phyloP scores from a whole-genome alignment of 1,140 invertebrate species.

The Drosophila murphyi region DNA sequence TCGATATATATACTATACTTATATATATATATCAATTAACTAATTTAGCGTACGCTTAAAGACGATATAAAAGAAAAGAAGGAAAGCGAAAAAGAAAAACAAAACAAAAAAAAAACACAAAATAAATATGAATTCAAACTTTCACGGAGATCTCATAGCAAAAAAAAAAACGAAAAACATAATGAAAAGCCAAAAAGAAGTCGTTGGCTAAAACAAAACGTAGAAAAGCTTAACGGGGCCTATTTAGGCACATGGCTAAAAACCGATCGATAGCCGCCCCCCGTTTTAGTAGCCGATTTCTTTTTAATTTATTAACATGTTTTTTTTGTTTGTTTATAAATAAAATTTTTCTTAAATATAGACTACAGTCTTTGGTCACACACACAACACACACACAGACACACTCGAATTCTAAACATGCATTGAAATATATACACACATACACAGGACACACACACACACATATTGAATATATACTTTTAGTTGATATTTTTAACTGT shows the following conservation, averaged over 20 bases:
- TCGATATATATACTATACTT: constrained; percentile 46
- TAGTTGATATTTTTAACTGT: constrained; percentile 48
- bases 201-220: constrained; percentile 26
- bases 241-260: background rate
- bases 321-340: constrained; percentile 56
- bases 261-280: too few species aligned
- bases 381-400: constrained; percentile 9
- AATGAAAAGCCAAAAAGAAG: constrained; percentile 52
- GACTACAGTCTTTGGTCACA: constrained; percentile 38
- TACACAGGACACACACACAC: background rate
- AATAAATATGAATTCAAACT: constrained; percentile 79
- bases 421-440: too few species aligned
- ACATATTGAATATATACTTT: constrained; percentile 24
- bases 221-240: background rate
- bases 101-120: constrained; percentile 31
- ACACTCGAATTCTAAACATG: constrained; percentile 23
- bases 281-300: constrained; percentile 37
- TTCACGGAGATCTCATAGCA: constrained; percentile 83
- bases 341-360: constrained; percentile 56
- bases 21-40: constrained; percentile 56
- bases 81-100: constrained; percentile 33
- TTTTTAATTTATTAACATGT: constrained; percentile 31
- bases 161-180: constrained; percentile 66
- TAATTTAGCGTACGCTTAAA: constrained; percentile 42
- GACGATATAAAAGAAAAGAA: constrained; percentile 20